These are phyloP conservation scores for Morelia viridis DNA, from an alignment of 2,797 vertebrate species.

Conservation along the genomic window DNA sequence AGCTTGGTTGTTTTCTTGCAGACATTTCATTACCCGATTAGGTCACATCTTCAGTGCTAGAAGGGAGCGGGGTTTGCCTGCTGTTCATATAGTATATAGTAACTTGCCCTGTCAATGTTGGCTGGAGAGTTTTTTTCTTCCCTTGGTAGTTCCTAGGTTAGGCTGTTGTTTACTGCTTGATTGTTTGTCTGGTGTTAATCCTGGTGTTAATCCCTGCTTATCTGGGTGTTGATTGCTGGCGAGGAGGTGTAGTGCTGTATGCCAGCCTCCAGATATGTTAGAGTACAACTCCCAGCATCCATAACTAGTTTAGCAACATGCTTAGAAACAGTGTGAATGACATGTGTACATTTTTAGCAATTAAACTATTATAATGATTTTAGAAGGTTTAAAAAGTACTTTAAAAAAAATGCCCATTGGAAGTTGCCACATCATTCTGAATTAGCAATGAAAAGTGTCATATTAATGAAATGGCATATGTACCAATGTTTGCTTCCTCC, in stretches of 20 bases:
- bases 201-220: no score
- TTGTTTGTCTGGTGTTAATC: no score
- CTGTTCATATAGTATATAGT: no score
- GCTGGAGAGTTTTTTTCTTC: no score
- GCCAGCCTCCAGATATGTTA: background rate
- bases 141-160: no score
- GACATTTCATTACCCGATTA: no score
- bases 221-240: no score
- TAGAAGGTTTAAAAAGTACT: background rate
- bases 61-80: no score
- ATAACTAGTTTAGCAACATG: background rate
- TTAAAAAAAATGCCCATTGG: background rate
- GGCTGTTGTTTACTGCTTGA: no score
- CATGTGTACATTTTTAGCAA: background rate
- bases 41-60: no score
- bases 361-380: background rate
- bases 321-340: background rate
- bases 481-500: background rate
- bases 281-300: background rate
- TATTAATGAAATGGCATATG: constrained; percentile 22
- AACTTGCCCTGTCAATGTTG: no score
- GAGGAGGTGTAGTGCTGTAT: background rate
- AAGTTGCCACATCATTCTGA: constrained; percentile 6
- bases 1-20: no score
- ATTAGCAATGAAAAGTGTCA: constrained; percentile 12